Evolutionary conservation across 2,888 invertebrate genomes (phyloP), one percentile per base, ranked within the genome.

Genomic region (Yponomeuta plumbellus): DNA sequence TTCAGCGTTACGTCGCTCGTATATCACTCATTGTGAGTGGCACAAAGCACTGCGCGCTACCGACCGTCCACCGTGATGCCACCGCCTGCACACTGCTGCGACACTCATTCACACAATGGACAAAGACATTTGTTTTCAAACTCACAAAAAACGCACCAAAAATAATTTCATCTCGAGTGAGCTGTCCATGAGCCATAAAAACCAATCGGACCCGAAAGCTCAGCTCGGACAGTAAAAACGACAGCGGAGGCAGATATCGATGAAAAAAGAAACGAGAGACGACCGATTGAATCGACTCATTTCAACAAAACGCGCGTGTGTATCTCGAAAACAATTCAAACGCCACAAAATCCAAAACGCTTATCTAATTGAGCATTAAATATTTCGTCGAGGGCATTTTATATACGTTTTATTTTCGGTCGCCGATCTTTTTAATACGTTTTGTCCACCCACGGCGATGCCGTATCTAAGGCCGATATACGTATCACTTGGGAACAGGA

Each of bases 361-460:
- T 88, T 89, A 89, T 88, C 88, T 89, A 90, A 89, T 89, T 90
- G 88, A 89, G 88, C 85, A 88, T 89, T 88, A 89, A 89, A 88
- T 87, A 89, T 87, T 88, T 91, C 90, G 83, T 87, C 87, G 89
- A 85, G 84, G 80, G 80, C 84, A 88, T 88, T 88, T 88, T 88
- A 88, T 89, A 85, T 86, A 82, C 78, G 83, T 84, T 90, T 88
- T 87, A 87, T 89, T 85, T 86, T 86, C 76, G 80, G 76, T 83
- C n/a, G 80, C 80, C 80, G 79, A 83, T 83, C 84, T 84, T 86
- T 88, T 87, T 87, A 52, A 83, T 86, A 84, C 83, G 79, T 87
- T 87, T 87, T 86, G 85, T 90, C 84, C 88, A 87, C 89, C 88
- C 88, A 90, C 89, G 88, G 80, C 84, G 87, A 76, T 79, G 84